Conservation (phyloP, 2,888 invertebrate genomes). For the Yponomeuta evonymella region DNA sequence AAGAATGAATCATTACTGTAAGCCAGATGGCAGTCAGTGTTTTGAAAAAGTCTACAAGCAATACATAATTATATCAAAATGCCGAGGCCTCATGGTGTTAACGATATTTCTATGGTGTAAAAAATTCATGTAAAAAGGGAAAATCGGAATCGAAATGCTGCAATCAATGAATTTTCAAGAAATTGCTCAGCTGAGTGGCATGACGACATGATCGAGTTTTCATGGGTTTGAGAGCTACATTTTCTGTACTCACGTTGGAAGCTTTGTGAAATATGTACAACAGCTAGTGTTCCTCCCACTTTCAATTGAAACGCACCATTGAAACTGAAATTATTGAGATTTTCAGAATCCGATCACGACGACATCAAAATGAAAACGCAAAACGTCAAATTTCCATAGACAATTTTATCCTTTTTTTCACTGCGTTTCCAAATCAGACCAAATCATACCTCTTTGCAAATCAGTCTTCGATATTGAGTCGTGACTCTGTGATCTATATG, state of each 20-base stretch:
- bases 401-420: not conserved
- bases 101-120: not conserved
- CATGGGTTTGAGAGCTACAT: not conserved
- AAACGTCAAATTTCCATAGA: not conserved
- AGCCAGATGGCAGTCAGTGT: not conserved
- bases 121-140: not conserved
- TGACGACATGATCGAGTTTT: not conserved
- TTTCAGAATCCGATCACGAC: slow-evolving; percentile 7
- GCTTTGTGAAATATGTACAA: not conserved
- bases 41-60: not conserved
- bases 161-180: slow-evolving; percentile 6
- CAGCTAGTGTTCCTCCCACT: not conserved
- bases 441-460: too few species aligned
- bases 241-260: slow-evolving; percentile 5
- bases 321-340: not conserved
- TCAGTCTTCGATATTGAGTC: too few species aligned
- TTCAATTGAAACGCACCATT: slow-evolving; percentile 4
- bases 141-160: not conserved
- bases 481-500: not conserved
- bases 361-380: slow-evolving; percentile 3
- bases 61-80: not conserved
- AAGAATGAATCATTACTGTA: not conserved
- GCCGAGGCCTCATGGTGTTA: not conserved
- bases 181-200: not conserved
- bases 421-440: not conserved